Evolutionary conservation across 2,797 vertebrate genomes (phyloP).

Genomic region (Paramormyrops hopkinsi): DNA sequence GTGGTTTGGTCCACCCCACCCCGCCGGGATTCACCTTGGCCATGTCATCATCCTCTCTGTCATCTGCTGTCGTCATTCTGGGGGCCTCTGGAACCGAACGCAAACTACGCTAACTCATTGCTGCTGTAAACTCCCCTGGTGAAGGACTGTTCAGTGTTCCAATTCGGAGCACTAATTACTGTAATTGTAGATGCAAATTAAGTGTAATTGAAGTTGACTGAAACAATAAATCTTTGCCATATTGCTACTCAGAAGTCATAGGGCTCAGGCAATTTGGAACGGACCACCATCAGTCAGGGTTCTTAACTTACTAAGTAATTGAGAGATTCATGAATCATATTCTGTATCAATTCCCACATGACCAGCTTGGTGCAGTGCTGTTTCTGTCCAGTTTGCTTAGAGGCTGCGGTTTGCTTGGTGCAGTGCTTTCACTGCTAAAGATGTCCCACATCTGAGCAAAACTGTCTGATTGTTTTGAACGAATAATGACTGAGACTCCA

Average conservation of each 20-base stretch:
- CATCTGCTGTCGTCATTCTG: neutral
- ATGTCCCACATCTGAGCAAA: constrained; percentile 11
- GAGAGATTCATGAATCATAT: constrained; percentile 63
- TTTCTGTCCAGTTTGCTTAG: constrained; percentile 28
- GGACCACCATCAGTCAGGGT: constrained; percentile 52
- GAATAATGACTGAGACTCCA: neutral
- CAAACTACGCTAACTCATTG: constrained; percentile 48
- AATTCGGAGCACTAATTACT: constrained; percentile 61
- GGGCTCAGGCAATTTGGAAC: constrained; percentile 51
- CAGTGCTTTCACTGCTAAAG: constrained; percentile 40
- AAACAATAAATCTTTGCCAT: constrained; percentile 59
- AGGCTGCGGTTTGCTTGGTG: neutral
- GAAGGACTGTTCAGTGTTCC: constrained; percentile 46
- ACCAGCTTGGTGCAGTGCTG: constrained; percentile 42
- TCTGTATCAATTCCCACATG: constrained; percentile 53
- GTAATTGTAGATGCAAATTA: constrained; percentile 69
- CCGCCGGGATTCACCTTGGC: neutral
- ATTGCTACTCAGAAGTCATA: constrained; percentile 51
- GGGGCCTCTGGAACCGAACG: neutral
- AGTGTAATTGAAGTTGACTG: constrained; percentile 67
- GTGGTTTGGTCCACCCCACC: neutral
- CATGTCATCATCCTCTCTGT: neutral
- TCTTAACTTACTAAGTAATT: constrained; percentile 65
- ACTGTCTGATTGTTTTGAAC: neutral
- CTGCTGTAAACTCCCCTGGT: constrained; percentile 39